Conservation (phyloP, 2,888 invertebrate species). For the Thalpophila matura region DNA sequence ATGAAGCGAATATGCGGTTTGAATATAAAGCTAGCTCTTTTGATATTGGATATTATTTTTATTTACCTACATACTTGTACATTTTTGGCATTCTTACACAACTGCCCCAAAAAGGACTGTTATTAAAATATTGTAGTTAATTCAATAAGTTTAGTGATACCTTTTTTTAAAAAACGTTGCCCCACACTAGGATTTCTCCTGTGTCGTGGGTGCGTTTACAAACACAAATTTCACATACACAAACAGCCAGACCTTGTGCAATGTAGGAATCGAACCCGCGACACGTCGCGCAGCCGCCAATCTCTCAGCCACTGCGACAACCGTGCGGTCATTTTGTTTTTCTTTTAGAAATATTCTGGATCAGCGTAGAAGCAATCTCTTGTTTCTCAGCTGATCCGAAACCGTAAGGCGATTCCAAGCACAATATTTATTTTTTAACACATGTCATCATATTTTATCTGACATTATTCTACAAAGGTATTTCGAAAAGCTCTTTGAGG, state of each 20-base stretch:
- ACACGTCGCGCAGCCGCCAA: no score
- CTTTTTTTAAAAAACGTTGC: no score
- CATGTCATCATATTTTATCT: conserved; percentile 21
- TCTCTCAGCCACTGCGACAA: no score
- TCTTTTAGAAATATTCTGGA: conserved; percentile 17
- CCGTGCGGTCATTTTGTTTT: conserved; percentile 7
- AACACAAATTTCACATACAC: no score
- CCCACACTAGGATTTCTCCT: no score
- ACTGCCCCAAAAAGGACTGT: no score
- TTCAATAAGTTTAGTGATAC: no score
- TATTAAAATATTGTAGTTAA: no score
- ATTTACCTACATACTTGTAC: neutral
- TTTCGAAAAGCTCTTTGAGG: neutral
- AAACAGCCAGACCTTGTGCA: no score
- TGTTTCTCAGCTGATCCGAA: conserved; percentile 33
- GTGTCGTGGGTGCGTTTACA: no score
- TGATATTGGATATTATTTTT: neutral
- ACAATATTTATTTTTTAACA: conserved; percentile 13
- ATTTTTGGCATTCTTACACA: no score
- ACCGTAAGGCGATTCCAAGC: conserved; percentile 12
- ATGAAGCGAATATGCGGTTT: conserved; percentile 11
- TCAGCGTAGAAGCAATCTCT: conserved; percentile 33
- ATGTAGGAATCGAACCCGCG: no score
- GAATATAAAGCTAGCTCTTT: neutral
- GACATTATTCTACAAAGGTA: conserved; percentile 6